Base-by-base conservation (phyloP, 1,140 invertebrate genomes). In the Heliconius eleuchia region DNA sequence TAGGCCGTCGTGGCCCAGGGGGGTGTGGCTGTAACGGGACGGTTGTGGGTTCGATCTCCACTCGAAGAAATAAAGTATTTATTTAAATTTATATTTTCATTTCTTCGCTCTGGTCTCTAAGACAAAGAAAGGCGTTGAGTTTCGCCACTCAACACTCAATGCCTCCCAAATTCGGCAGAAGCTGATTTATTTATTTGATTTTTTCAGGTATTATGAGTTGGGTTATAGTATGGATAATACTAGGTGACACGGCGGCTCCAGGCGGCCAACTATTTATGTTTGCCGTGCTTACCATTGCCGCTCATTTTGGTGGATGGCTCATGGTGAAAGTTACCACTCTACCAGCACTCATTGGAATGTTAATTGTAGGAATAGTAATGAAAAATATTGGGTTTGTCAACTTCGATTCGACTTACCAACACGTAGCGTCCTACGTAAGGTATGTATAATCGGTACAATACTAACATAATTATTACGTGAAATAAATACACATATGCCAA, bases 331-430 rank as follows among this genome's bases (percentile, higher is more conserved):
- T 98, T 42, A 96, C 97, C n/a, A 97, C 96, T 3, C 92, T 99
- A 79, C 98, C 98, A 9, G 96, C 98, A 1, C 95, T 99, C 1
- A 97, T 98, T 84, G 98, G 98, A 19, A 98, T 98, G 97, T 95
- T 98, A 13, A 86, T 98, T 78, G 96, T 97, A 34, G 98, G 98
- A 77, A 96, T 98, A 50, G 82, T 98, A 18, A 95, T 98, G 86
- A 96, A 97, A 88, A 98, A 98, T 90, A 91, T 97, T 18, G 96
- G 96, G n/a, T 95, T 97, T 84, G 96, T 98, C 30, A 91, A 96
- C 86, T 96, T 98, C 86, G 96, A 96, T 78, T 95, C 95, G 1
- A 92, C 94, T 39, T 97, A 97, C 88, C 84, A 91, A 34, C 87
- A 94, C 57, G 96, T 97, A 9, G 95, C 96, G 16, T 95, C 95